These are phyloP conservation scores for Talpa occidentalis DNA, from an alignment of 2,113 vertebrate species.

Conservation along the genomic window DNA sequence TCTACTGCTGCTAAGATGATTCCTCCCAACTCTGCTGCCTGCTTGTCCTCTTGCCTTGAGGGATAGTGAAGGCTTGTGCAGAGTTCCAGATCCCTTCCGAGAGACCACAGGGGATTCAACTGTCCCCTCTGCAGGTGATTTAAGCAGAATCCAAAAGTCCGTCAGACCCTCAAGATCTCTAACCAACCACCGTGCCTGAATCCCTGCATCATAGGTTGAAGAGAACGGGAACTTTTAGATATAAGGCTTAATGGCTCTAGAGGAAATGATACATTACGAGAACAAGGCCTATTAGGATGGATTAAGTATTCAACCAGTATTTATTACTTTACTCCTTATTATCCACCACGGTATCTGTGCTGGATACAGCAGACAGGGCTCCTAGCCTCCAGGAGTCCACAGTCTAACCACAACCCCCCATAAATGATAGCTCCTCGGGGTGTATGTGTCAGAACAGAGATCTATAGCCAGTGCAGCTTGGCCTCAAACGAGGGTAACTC, in stretches of 20 bases:
- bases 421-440: no score
- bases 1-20: background rate
- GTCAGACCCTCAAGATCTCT: background rate
- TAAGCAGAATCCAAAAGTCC: constrained; percentile 1
- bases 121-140: background rate
- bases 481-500: background rate
- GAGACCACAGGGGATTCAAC: background rate
- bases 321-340: background rate
- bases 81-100: background rate
- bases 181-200: background rate
- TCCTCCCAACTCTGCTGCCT: background rate
- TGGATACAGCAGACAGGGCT: background rate
- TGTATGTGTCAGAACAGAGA: background rate
- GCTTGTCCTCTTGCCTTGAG: background rate
- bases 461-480: background rate
- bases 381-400: background rate
- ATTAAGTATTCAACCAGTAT: background rate
- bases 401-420: background rate
- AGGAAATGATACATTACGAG: background rate
- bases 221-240: background rate
- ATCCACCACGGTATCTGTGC: rapidly evolving
- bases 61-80: background rate
- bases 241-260: background rate
- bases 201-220: background rate
- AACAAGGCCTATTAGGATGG: background rate